Base-by-base conservation (phyloP, 2,888 invertebrate species). In the Neria commutata region DNA sequence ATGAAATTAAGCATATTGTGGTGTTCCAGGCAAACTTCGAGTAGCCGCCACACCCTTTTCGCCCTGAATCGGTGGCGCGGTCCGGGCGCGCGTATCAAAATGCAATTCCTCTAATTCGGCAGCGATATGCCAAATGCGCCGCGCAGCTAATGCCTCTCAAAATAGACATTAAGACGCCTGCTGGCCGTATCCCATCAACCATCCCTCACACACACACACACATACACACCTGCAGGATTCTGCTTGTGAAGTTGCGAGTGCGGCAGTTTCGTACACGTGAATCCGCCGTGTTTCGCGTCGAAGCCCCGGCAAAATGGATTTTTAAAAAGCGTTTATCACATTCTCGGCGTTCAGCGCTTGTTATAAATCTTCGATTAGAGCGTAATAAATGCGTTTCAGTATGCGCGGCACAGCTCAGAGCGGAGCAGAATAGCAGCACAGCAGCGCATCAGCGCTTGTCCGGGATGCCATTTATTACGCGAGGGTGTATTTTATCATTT, bases 301-400 rank as follows among this genome's bases (percentile, higher is more conserved):
- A 8, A 4, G n/a, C 37, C 42, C 19, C 14, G 6, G 33, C 37
- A 59, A 70, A 69, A 67, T 68, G 68, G 61, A 55, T 62, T 66
- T 67, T 70, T 64, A 66, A 67, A 64, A 67, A 63, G 54, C 68
- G 66, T 68, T 68, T 68, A 68, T 69, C 69, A 67, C 65, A 60
- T 54, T 48, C 50, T 58, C 60, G 56, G 55, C 61, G 34, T 58
- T 29, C 48, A 37, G 53, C 51, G 52, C 65, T 67, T 64, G 60
- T 63, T 58, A 66, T 68, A 69, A 69, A 69, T 67, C 67, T 67
- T 68, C 66, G 67, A 69, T 68, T 69, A 66, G 67, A 65, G 60
- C 59, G 63, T 65, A 65, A 67, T 63, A 67, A 69, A 67, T 69
- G 61, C 64, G 61, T 60, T 64, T 59, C 51, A 61, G 52, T 60